These are phyloP conservation scores for Acipenser oxyrinchus DNA, from an alignment of 2,797 vertebrate species.

Conservation along the genomic window DNA sequence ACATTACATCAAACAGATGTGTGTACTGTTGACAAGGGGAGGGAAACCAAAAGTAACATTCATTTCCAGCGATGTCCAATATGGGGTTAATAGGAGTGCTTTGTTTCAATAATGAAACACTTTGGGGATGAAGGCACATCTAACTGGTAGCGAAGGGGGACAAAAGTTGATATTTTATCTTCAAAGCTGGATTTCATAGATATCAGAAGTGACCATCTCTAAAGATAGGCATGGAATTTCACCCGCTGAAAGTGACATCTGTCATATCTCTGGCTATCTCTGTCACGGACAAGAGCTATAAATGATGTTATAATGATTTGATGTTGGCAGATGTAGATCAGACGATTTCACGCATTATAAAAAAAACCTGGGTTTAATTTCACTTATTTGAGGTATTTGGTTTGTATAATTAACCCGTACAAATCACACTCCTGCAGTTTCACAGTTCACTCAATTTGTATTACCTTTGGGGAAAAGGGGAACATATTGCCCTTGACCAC, in stretches of 20 bases:
- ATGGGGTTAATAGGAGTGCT: background rate
- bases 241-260: background rate
- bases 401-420: background rate
- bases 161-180: conserved; percentile 12
- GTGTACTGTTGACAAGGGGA: conserved; percentile 18
- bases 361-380: background rate
- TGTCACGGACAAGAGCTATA: conserved; percentile 6
- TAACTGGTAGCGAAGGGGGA: background rate
- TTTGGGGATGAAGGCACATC: conserved; percentile 19
- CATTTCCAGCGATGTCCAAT: background rate
- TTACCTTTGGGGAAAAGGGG: background rate
- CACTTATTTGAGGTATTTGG: no score
- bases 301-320: background rate
- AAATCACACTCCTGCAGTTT: conserved; percentile 3
- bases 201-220: conserved; percentile 5
- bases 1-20: conserved; percentile 31
- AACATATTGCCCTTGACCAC: background rate
- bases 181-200: conserved; percentile 8
- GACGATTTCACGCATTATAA: conserved; percentile 11
- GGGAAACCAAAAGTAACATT: background rate
- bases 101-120: conserved; percentile 30
- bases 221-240: background rate
- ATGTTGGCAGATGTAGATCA: conserved; percentile 3
- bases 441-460: background rate
- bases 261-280: background rate